Evolutionary conservation across 2,888 invertebrate species (phyloP), one percentile per base, ranked within the genome.

Genomic region (Saturnia pavonia): DNA sequence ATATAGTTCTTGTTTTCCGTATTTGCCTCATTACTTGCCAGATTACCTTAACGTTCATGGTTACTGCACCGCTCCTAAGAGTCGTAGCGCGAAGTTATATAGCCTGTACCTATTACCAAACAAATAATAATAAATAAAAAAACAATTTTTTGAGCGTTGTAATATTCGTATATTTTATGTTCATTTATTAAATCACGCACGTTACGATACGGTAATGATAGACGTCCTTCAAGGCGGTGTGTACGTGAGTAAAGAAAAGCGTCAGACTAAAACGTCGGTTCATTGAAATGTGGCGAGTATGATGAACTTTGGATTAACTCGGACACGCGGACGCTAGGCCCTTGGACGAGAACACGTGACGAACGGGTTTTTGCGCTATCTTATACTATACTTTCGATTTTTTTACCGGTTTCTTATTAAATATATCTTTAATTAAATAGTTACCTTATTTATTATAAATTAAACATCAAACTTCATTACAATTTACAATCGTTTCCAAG

Each of bases 251-350:
- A 16, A 11, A 60, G 57, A 60, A 27, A 27, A 43, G 45, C 66
- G 69, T 22, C 63, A 69, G 70, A 60, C 73, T 71, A 73, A 78
- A 73, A 75, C 76, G 76, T 74, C 82, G 82, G 87, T 88, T 90
- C 88, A 87, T 86, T 88, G 89, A 88, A 90, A 89, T 86, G 78
- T 76, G 40, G 72, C 76, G 79, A 78, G 88, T 86, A 86, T 88
- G 89, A 88, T 88, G 88, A 89, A 90, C 89, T 80, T 85, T 75
- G 77, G 79, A 80, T 80, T 77, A 77, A 78, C 74, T 72, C 74
- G 70, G 76, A 79, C 88, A 87, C 86, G 87, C 86, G 80, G 85
- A 77, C 80, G 76, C 77, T 72, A 60, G 76, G 71, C 75, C 80
- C 71, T 70, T 43, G 54, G 67, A 69, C 63, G 16, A 42, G 57